phyloP scores from a whole-genome alignment of 2,888 invertebrate genomes.

The Drosophila greeni region DNA sequence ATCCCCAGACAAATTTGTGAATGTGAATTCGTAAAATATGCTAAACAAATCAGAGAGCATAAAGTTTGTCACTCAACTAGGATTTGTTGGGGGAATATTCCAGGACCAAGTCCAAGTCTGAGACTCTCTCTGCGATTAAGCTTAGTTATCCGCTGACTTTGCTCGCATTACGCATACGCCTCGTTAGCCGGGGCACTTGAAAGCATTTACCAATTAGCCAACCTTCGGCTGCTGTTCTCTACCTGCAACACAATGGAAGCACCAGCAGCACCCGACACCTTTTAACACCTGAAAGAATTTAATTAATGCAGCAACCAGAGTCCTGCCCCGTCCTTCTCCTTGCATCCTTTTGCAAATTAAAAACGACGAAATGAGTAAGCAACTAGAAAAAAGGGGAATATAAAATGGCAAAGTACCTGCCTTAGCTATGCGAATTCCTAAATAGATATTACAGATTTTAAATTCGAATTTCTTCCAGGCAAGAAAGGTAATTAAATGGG shows the following conservation, averaged over 20 bases:
- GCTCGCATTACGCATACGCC: conserved; percentile 49
- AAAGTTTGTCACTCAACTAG: conserved; percentile 7
- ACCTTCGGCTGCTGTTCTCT: background rate
- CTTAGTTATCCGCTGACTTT: conserved; percentile 5
- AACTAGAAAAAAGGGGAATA: conserved; percentile 11
- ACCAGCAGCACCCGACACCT: conserved; percentile 42
- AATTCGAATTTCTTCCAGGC: background rate
- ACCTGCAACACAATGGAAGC: conserved; percentile 18
- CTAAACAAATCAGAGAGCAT: conserved; percentile 43
- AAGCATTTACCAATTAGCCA: conserved; percentile 57
- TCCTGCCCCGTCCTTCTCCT: background rate
- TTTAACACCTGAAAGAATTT: conserved; percentile 64
- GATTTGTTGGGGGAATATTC: conserved; percentile 1
- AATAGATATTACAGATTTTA: conserved; percentile 6
- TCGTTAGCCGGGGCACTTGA: conserved; percentile 32
- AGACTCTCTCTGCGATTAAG: background rate
- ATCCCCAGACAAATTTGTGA: conserved; percentile 1
- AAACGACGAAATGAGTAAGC: conserved; percentile 26
- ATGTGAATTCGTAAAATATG: conserved; percentile 56
- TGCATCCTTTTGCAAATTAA: conserved; percentile 19
- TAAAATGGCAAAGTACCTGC: conserved; percentile 22
- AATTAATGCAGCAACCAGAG: conserved; percentile 60
- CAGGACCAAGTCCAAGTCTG: background rate
- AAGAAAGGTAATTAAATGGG: background rate
- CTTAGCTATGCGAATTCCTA: conserved; percentile 1